Conservation (phyloP, 2,113 vertebrate species). For the Rhizomys pruinosus region DNA sequence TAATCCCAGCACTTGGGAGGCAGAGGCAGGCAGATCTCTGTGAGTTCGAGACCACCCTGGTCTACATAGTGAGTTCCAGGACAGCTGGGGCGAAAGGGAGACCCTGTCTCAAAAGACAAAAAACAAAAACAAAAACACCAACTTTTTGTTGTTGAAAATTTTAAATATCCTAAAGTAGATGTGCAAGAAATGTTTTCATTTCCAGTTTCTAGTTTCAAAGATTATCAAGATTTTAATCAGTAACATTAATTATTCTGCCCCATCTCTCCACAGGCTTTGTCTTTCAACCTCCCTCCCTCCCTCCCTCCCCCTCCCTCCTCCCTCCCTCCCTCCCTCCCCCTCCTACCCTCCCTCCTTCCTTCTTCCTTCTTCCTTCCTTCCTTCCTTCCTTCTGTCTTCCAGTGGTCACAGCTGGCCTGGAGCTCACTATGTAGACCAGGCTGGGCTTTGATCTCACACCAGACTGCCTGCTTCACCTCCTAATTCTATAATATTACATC, state of each 20-base stretch:
- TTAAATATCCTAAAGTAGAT: constrained; percentile 17
- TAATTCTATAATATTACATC: no score
- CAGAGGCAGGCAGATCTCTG: no score
- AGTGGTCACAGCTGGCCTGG: neutral
- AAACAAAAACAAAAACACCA: no score
- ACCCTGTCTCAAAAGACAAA: no score
- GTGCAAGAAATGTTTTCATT: neutral
- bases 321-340: no score
- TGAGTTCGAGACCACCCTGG: no score
- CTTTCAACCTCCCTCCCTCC: neutral
- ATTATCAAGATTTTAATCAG: neutral
- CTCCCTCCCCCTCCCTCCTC: neutral
- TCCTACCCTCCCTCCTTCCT: neutral
- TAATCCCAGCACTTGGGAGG: no score
- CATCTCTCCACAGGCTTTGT: neutral
- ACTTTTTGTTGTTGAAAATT: constrained; percentile 1
- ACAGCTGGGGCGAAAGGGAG: no score
- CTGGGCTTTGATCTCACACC: neutral
- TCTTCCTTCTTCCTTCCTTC: constrained; percentile 27
- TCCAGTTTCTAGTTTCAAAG: neutral
- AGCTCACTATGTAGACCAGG: neutral
- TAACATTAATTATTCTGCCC: no score
- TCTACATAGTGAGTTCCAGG: no score
- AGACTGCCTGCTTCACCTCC: no score
- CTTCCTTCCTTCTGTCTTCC: no score